Base-by-base conservation (phyloP, 23 tunicate species). In the Ascidia mentula region DNA sequence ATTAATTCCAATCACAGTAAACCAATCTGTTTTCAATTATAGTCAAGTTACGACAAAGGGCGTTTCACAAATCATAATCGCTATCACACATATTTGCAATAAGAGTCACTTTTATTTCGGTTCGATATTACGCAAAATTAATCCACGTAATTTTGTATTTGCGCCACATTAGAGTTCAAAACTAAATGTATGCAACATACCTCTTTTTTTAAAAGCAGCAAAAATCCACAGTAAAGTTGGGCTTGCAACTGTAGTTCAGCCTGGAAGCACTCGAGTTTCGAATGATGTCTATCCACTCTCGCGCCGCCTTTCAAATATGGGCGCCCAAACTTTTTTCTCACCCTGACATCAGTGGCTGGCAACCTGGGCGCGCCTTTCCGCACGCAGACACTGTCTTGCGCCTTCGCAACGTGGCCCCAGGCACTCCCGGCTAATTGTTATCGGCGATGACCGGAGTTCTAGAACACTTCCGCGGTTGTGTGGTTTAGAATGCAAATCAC, bases 171-270 rank as follows among this genome's bases (percentile, higher is more conserved):
- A n/a, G n/a, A n/a, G n/a, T n/a, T n/a, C n/a, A n/a, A n/a, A n/a
- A n/a, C n/a, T n/a, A n/a, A n/a, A n/a, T n/a, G n/a, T 5, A 53
- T 20, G 65, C 13, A 9, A 9, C 1, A 26, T 53, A 53, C 65
- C 65, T 53, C 65, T 53, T 53, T 53, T 26, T 6, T 6, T 53
- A 53, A n/a, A 53, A 53, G 65, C 65, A 53, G 65, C 65, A 53
- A 53, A n/a, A n/a, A n/a, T n/a, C n/a, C 65, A 53, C 65, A 20
- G 65, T 20, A 53, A 53, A 12, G 53, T 42, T 42, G 1, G 24
- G 65, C 65, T 53, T 53, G 65, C 24, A 5, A 28, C n/a, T n/a
- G 7, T 53, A 5, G 65, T 20, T 53, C 65, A 5, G 12, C 65
- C 22, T 26, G 28, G 24, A 9, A 53, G 53, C 15, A 42, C 15